Conservation (phyloP, 23 tunicate species). For the Aplidium turbinatum region DNA sequence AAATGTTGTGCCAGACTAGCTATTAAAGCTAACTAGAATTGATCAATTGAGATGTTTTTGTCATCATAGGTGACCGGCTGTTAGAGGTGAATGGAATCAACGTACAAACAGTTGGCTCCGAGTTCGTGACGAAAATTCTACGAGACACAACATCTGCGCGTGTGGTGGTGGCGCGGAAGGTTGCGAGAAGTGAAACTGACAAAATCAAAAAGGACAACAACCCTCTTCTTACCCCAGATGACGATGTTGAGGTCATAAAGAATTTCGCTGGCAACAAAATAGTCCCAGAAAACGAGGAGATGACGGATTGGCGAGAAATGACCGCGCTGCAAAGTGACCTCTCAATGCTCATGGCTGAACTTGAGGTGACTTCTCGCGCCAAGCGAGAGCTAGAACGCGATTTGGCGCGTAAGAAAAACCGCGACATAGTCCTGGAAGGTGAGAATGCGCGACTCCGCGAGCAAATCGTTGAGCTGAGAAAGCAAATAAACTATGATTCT, state of each 20-base stretch:
- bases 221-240: neutral
- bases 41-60: too few relatives aligned
- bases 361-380: constrained; percentile 54
- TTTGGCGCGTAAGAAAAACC: constrained; percentile 37
- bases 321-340: constrained; percentile 54
- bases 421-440: constrained; percentile 30
- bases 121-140: constrained; percentile 37
- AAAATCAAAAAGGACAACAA: neutral
- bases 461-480: constrained; percentile 23
- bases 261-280: neutral
- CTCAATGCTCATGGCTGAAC: constrained; percentile 54
- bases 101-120: constrained; percentile 39
- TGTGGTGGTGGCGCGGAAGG: constrained; percentile 31
- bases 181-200: neutral
- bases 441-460: constrained; percentile 35
- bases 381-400: constrained; percentile 61
- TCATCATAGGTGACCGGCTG: constrained; percentile 47
- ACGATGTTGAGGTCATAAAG: neutral
- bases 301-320: constrained; percentile 58
- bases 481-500: neutral
- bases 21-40: too few relatives aligned
- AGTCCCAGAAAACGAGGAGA: constrained; percentile 9
- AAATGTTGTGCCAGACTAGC: too few relatives aligned
- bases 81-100: constrained; percentile 59
- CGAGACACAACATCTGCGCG: constrained; percentile 39